These are phyloP conservation scores for Protobothrops mucrosquamatus DNA, from an alignment of 2,113 vertebrate species.

Conservation along the genomic window DNA sequence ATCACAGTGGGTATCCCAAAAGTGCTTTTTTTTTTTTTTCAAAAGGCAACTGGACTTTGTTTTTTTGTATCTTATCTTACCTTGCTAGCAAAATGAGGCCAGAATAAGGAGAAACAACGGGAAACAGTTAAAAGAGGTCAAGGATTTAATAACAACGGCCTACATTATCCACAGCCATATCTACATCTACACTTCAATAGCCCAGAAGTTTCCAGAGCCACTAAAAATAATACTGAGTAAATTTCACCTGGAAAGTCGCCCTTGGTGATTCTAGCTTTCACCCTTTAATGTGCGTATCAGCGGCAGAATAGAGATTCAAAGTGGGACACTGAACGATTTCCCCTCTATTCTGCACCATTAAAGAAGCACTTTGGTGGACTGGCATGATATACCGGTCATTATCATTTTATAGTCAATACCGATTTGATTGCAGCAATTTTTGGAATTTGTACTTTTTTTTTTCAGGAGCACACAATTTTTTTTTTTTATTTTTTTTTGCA, in stretches of 20 bases:
- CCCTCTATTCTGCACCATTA: not conserved
- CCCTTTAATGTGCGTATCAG: not conserved
- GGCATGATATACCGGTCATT: not conserved
- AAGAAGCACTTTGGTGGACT: not conserved
- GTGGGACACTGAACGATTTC: not conserved
- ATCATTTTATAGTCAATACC: not conserved
- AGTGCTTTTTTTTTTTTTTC: too few relatives aligned
- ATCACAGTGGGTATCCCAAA: too few relatives aligned
- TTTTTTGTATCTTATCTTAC: too few relatives aligned
- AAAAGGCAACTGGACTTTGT: too few relatives aligned
- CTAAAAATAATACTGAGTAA: not conserved
- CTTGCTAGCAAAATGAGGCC: not conserved
- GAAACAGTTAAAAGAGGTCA: not conserved
- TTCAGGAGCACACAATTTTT: not conserved
- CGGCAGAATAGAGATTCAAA: not conserved
- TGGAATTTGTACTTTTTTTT: not conserved
- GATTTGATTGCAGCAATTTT: not conserved
- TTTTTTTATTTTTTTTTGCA: not conserved
- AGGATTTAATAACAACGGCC: not conserved
- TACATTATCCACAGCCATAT: not conserved
- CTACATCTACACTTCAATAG: not conserved
- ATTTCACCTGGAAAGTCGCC: not conserved
- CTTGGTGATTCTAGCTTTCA: not conserved
- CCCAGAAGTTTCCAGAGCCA: not conserved
- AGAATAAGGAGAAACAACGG: not conserved